Percentiles rank a stretch among this genome's conserved stretches.
These are phyloP conservation scores for Pristis pectinata DNA, from an alignment of 2,797 vertebrate species.

Conservation along the genomic window DNA sequence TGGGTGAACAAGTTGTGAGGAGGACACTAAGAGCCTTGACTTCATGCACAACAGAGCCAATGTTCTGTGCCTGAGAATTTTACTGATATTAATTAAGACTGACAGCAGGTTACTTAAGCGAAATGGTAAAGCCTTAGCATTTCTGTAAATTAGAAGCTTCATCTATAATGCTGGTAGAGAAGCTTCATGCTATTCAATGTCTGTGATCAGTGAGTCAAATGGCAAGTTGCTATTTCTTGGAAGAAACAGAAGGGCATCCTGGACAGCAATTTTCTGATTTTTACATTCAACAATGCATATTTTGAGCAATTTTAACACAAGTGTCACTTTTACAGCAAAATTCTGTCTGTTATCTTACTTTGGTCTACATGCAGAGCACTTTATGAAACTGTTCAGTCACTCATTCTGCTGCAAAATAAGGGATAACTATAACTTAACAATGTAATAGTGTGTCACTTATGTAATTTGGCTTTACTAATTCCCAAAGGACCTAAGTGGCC, in stretches of 20 bases:
- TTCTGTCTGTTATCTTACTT: neutral
- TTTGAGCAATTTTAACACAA: neutral
- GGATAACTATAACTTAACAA: neutral
- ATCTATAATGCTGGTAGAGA: neutral
- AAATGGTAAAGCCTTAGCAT: neutral
- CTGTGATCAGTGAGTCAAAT: neutral
- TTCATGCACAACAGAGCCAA: too few species aligned
- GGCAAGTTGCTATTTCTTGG: neutral
- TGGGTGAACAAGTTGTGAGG: too few species aligned
- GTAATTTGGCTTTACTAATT: neutral
- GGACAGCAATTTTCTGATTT: neutral
- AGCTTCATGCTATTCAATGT: neutral
- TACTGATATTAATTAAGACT: neutral
- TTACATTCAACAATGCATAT: neutral
- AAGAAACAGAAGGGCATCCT: too few species aligned
- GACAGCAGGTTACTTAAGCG: neutral
- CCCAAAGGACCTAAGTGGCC: neutral
- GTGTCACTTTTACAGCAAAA: neutral
- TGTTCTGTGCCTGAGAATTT: neutral
- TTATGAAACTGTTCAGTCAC: neutral
- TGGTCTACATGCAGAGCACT: neutral
- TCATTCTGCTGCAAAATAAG: neutral
- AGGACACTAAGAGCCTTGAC: too few species aligned
- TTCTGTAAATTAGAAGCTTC: too few species aligned
- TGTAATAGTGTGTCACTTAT: neutral